phyloP scores from a whole-genome alignment of 2,113 vertebrate genomes.

The Cebus imitator region DNA sequence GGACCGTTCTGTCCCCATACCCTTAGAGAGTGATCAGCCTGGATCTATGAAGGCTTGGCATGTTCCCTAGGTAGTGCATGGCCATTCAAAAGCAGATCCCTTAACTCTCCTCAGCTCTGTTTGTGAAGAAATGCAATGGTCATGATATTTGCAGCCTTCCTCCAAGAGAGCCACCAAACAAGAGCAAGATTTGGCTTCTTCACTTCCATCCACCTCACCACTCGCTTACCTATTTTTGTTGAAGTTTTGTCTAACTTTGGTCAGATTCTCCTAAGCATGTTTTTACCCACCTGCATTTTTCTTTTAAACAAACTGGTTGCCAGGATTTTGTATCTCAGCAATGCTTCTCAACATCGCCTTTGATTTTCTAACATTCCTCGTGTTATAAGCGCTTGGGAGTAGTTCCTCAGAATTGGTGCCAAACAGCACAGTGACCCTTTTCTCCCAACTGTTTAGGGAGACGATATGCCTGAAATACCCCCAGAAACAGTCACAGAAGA shows the following conservation, averaged over 20 bases:
- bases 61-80: constrained; percentile 46
- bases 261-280: constrained; percentile 47
- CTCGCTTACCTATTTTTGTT: background rate
- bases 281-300: background rate
- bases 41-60: background rate
- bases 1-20: background rate
- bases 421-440: background rate
- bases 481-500: constrained; percentile 94
- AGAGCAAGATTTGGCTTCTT: constrained; percentile 26
- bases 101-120: background rate
- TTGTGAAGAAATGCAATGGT: background rate
- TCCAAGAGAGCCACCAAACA: fast-evolving
- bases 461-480: constrained; percentile 92
- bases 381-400: background rate
- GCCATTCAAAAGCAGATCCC: background rate
- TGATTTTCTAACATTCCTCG: background rate
- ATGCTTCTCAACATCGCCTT: background rate
- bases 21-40: background rate
- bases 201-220: fast-evolving
- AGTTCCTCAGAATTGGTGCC: background rate
- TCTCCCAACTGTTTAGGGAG: constrained; percentile 85
- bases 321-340: constrained; percentile 19
- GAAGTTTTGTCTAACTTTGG: constrained; percentile 35
- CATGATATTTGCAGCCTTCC: background rate
- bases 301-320: constrained; percentile 62